These are phyloP conservation scores for Myopa tessellatipennis DNA, from an alignment of 2,888 invertebrate genomes.

Conservation along the genomic window DNA sequence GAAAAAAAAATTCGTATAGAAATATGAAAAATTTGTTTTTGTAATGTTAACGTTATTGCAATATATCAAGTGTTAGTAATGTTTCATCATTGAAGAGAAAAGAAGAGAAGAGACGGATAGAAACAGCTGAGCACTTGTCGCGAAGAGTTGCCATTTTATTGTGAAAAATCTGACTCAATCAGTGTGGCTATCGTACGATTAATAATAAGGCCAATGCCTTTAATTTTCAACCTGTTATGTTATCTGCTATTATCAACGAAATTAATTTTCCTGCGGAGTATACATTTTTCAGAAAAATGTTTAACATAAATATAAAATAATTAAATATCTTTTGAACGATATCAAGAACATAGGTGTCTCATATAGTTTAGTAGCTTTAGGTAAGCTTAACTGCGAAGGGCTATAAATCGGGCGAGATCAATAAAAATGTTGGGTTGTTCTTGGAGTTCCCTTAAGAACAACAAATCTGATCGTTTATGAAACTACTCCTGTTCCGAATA, in stretches of 20 bases:
- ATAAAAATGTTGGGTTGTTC: no score
- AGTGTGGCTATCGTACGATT: neutral
- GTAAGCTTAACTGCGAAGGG: no score
- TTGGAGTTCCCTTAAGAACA: no score
- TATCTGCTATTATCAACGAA: neutral
- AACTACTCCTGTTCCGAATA: no score
- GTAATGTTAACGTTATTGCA: no score
- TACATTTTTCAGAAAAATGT: neutral
- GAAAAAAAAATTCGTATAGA: no score
- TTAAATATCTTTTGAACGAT: neutral
- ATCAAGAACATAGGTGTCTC: neutral
- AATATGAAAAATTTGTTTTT: no score
- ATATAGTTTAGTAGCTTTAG: neutral
- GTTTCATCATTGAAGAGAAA: no score
- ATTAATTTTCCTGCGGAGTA: neutral
- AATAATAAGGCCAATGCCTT: neutral
- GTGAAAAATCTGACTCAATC: neutral
- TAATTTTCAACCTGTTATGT: neutral
- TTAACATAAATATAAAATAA: neutral
- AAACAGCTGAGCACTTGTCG: constrained; percentile 34
- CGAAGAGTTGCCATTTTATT: constrained; percentile 8
- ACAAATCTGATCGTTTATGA: no score
- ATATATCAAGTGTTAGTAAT: no score
- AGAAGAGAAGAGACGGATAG: neutral
- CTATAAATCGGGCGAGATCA: no score